Conservation (phyloP, 2,797 vertebrate species). For the Pterois miles region DNA sequence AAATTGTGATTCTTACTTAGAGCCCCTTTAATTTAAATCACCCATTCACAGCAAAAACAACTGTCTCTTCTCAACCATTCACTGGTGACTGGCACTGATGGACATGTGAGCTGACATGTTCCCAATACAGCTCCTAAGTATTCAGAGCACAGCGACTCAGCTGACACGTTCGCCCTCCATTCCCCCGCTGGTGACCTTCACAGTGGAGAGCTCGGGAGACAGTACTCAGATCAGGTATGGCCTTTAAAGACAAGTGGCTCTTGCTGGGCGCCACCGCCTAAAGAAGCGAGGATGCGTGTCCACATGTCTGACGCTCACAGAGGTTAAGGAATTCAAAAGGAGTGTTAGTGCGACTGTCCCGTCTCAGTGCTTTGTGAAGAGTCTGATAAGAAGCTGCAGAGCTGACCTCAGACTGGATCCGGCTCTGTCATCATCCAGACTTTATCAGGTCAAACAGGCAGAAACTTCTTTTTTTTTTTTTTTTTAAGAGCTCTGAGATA, state of each 20-base stretch:
- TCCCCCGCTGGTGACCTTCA: slow-evolving; percentile 73
- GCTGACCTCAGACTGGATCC: slow-evolving; percentile 33
- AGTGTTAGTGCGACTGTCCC: neutral
- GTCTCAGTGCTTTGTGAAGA: slow-evolving; percentile 18
- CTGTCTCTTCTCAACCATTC: neutral
- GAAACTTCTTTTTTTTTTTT: slow-evolving; percentile 5
- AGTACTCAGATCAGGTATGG: slow-evolving; percentile 73
- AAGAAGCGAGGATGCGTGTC: slow-evolving; percentile 28
- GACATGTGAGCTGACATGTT: slow-evolving; percentile 49
- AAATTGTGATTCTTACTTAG: no score
- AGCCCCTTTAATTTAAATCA: neutral
- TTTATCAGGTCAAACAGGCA: slow-evolving; percentile 45
- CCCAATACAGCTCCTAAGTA: slow-evolving; percentile 51
- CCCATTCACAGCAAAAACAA: slow-evolving; percentile 13
- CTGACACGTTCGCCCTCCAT: slow-evolving; percentile 49
- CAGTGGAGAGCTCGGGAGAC: slow-evolving; percentile 59
- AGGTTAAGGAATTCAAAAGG: slow-evolving; percentile 40
- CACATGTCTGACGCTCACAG: slow-evolving; percentile 14
- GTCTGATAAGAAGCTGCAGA: slow-evolving; percentile 37
- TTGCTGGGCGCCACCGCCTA: slow-evolving; percentile 46
- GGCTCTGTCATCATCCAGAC: slow-evolving; percentile 21
- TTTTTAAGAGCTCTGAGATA: slow-evolving; percentile 49
- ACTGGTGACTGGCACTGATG: slow-evolving; percentile 13
- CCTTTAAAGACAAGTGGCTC: slow-evolving; percentile 77
- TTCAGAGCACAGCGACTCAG: slow-evolving; percentile 61